Evolutionary conservation across 2,888 invertebrate species (phyloP).

Genomic region (Plutella xylostella): DNA sequence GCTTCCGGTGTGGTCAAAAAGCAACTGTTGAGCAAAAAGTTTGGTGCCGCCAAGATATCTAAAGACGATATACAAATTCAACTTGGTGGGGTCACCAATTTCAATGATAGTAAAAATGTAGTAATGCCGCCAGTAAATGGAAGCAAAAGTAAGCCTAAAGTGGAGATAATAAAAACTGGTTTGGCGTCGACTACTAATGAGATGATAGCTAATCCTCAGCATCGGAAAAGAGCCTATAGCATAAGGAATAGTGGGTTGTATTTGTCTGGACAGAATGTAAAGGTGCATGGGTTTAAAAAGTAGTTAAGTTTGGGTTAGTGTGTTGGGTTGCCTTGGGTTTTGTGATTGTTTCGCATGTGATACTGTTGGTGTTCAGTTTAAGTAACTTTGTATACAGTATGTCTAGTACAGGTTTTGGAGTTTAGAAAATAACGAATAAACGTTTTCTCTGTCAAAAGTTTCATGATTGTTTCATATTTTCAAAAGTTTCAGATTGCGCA

Average conservation of each 20-base stretch:
- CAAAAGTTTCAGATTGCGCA: no score
- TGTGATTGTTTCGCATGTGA: no score
- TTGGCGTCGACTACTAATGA: conserved; percentile 76
- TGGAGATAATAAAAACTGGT: conserved; percentile 70
- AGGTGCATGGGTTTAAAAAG: conserved; percentile 24
- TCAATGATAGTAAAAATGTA: background rate
- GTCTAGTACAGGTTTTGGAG: no score
- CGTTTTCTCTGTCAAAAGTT: no score
- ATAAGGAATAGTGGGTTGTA: conserved; percentile 24
- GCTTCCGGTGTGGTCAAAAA: conserved; percentile 14
- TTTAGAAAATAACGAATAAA: no score
- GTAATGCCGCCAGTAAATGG: conserved; percentile 2
- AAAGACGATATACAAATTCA: conserved; percentile 49
- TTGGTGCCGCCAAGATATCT: conserved; percentile 33
- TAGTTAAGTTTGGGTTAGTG: no score
- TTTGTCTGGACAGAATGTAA: conserved; percentile 22
- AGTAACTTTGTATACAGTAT: no score
- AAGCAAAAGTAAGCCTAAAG: conserved; percentile 26
- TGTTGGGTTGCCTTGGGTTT: no score
- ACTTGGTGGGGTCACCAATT: background rate
- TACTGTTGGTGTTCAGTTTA: no score
- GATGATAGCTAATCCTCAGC: conserved; percentile 20
- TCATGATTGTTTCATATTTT: no score
- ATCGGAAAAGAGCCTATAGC: conserved; percentile 27
- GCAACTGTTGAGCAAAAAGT: conserved; percentile 25